These are phyloP conservation scores for Eupithecia insigniata DNA, from an alignment of 2,888 invertebrate species.

Conservation along the genomic window DNA sequence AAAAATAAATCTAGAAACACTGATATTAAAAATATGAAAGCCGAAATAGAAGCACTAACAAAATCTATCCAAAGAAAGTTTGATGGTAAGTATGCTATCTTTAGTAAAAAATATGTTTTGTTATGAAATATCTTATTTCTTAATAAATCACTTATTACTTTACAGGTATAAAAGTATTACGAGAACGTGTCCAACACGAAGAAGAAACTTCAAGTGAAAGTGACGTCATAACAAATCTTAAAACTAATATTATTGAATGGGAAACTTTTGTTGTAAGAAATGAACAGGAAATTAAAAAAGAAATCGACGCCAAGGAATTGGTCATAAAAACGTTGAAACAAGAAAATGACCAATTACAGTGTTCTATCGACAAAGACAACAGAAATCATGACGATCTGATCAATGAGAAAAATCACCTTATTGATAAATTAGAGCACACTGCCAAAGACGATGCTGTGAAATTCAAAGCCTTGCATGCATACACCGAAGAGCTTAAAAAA, in stretches of 20 bases:
- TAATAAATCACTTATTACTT: slow-evolving; percentile 22
- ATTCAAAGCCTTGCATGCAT: slow-evolving; percentile 51
- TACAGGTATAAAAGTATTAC: slow-evolving; percentile 51
- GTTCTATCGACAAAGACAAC: slow-evolving; percentile 59
- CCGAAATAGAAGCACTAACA: slow-evolving; percentile 41
- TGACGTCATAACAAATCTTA: slow-evolving; percentile 43
- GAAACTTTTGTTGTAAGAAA: slow-evolving; percentile 47
- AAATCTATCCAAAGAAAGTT: slow-evolving; percentile 50
- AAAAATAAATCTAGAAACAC: slow-evolving; percentile 37
- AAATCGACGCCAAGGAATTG: slow-evolving; percentile 49
- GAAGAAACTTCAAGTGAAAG: slow-evolving; percentile 41
- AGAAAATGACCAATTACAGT: slow-evolving; percentile 62
- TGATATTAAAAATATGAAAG: slow-evolving; percentile 42
- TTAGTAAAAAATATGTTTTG: not conserved
- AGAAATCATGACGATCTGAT: slow-evolving; percentile 56
- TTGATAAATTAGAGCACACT: slow-evolving; percentile 56
- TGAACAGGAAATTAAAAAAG: slow-evolving; percentile 52
- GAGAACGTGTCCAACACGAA: slow-evolving; percentile 43
- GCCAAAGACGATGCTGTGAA: slow-evolving; percentile 48
- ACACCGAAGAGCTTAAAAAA: slow-evolving; percentile 54
- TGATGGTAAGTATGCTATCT: slow-evolving; percentile 49
- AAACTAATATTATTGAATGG: slow-evolving; percentile 48
- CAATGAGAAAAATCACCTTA: slow-evolving; percentile 59
- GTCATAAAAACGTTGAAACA: slow-evolving; percentile 53
- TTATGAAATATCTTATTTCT: not conserved